These are phyloP conservation scores for Hemibagrus wyckioides DNA, from an alignment of 2,113 vertebrate genomes.

Conservation along the genomic window DNA sequence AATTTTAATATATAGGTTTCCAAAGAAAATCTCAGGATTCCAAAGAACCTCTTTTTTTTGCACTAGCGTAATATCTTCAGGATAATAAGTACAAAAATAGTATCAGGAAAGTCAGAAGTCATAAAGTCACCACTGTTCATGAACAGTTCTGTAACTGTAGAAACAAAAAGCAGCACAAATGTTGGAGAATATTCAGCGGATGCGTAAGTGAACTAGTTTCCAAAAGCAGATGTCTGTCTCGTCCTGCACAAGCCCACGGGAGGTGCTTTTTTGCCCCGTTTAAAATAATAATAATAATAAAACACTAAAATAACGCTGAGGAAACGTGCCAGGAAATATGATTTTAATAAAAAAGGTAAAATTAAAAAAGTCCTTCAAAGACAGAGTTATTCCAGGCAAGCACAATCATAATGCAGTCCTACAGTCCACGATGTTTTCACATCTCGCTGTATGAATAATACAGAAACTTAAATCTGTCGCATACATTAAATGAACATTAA, in stretches of 20 bases:
- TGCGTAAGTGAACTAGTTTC: background rate
- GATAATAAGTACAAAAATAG: background rate
- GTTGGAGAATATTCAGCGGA: background rate
- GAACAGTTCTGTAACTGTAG: background rate
- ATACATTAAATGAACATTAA: conserved; percentile 24
- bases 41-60: too few relatives aligned
- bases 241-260: background rate
- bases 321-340: conserved; percentile 20
- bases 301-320: background rate
- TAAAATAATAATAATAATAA: background rate
- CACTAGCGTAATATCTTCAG: background rate
- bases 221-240: background rate
- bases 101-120: background rate
- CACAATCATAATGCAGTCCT: background rate
- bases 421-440: background rate
- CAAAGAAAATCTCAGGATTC: too few relatives aligned
- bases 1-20: too few relatives aligned
- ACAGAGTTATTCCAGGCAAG: background rate
- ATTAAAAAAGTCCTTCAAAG: background rate
- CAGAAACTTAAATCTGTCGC: conserved; percentile 13
- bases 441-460: conserved; percentile 25
- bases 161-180: background rate
- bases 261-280: background rate
- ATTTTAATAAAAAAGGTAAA: background rate
- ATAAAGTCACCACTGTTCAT: background rate